phyloP scores from a whole-genome alignment of 1,140 invertebrate species.

The Drosophila ananassae region DNA sequence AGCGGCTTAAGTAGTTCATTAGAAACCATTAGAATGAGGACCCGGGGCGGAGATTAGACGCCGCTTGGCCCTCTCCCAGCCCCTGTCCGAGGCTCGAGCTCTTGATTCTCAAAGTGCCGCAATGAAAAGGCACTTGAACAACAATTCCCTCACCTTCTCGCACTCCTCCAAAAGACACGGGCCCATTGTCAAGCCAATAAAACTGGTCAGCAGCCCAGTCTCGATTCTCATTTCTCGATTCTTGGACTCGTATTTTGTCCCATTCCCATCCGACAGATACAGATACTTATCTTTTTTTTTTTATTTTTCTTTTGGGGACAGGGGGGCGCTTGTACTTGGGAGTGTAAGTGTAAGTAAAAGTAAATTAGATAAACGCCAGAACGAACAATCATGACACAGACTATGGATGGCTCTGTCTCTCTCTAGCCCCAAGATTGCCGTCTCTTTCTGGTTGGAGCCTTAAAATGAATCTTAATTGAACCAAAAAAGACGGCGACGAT shows the following conservation, averaged over 20 bases:
- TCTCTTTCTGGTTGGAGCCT: conserved; percentile 27
- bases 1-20: conserved; percentile 62
- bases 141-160: conserved; percentile 59
- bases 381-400: conserved; percentile 65
- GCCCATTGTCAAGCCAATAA: conserved; percentile 80
- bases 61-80: not conserved
- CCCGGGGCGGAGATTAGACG: conserved; percentile 38
- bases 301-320: conserved; percentile 23
- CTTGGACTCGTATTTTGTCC: conserved; percentile 11
- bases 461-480: conserved; percentile 82
- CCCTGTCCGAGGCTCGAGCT: not conserved
- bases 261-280: conserved; percentile 16
- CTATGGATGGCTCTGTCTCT: conserved; percentile 2
- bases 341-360: conserved; percentile 74
- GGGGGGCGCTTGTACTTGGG: conserved; percentile 59
- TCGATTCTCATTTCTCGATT: conserved; percentile 23
- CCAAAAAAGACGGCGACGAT: conserved; percentile 41
- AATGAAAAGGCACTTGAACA: conserved; percentile 57
- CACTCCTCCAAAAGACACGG: conserved; percentile 36
- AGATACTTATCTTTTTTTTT: conserved; percentile 58
- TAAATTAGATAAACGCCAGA: conserved; percentile 80
- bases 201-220: conserved; percentile 46
- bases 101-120: conserved; percentile 30
- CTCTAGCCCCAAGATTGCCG: not conserved
- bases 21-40: conserved; percentile 61